A percentile compares a stretch with the other conserved stretches of the same genome.
Conservation (phyloP, 2,797 vertebrate species). For the Cetoscarus ocellatus region DNA sequence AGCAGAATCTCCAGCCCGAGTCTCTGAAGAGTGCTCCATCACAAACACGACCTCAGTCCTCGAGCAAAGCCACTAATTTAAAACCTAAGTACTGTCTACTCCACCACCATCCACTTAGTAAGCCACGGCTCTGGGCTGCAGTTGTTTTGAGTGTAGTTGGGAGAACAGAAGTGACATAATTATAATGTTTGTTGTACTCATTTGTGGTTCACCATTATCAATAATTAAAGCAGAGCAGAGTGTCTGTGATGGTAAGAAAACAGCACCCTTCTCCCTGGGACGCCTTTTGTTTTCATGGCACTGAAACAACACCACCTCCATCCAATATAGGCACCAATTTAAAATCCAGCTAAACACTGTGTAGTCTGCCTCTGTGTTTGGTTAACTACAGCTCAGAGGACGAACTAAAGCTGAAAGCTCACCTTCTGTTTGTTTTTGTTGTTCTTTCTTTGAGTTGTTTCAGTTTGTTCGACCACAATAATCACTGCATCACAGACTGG, state of each 20-base stretch:
- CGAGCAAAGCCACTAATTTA: slow-evolving; percentile 56
- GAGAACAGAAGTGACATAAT: slow-evolving; percentile 59
- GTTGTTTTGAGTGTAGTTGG: slow-evolving; percentile 50
- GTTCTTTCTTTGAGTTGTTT: background rate
- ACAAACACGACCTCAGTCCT: slow-evolving; percentile 45
- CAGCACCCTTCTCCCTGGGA: slow-evolving; percentile 19
- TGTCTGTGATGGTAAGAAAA: slow-evolving; percentile 43
- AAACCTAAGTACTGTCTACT: slow-evolving; percentile 42
- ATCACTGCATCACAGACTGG: no score
- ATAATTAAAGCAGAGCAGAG: slow-evolving; percentile 56
- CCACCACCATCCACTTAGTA: slow-evolving; percentile 33
- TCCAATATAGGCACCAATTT: slow-evolving; percentile 28
- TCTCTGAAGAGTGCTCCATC: slow-evolving; percentile 36
- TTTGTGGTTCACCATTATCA: slow-evolving; percentile 58
- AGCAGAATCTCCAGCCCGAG: slow-evolving; percentile 17
- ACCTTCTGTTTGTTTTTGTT: background rate
- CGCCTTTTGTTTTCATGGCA: slow-evolving; percentile 42
- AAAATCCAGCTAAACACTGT: slow-evolving; percentile 24
- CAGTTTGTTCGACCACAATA: background rate
- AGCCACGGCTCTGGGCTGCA: slow-evolving; percentile 40
- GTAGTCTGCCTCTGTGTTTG: slow-evolving; percentile 26
- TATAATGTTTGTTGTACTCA: slow-evolving; percentile 57
- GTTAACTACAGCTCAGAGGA: slow-evolving; percentile 19
- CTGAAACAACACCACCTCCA: slow-evolving; percentile 41
- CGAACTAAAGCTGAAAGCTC: background rate